Percentiles rank a stretch among this genome's conserved stretches.
phyloP scores from a whole-genome alignment of 2,113 vertebrate species.

The Cephalopholis sonnerati region DNA sequence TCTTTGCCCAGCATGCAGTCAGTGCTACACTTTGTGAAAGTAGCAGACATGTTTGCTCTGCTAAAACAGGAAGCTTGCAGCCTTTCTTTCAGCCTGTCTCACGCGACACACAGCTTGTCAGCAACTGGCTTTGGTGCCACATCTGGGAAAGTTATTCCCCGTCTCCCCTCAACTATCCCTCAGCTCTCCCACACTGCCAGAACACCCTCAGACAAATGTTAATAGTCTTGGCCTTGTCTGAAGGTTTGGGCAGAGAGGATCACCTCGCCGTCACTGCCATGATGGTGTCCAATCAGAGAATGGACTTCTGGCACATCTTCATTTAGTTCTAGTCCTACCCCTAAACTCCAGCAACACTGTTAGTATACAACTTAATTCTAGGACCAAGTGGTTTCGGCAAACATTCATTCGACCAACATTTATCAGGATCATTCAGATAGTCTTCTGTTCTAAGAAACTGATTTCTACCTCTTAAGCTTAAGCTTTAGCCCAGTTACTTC shows the following conservation, averaged over 20 bases:
- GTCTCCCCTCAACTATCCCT: conserved; percentile 37
- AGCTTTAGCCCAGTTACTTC: no score
- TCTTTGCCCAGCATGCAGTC: conserved; percentile 35
- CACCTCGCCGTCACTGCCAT: conserved; percentile 19
- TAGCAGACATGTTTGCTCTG: conserved; percentile 60
- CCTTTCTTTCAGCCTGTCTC: conserved; percentile 60
- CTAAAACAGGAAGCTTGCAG: conserved; percentile 63
- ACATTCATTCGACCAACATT: no score
- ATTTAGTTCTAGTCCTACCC: neutral
- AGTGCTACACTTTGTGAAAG: conserved; percentile 34
- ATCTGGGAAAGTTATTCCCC: conserved; percentile 73
- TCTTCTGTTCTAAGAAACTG: no score
- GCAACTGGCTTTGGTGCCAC: conserved; percentile 63
- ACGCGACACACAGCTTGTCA: conserved; percentile 68
- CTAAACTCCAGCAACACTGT: neutral
- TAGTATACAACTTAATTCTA: no score
- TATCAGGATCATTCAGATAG: no score
- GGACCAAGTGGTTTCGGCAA: no score
- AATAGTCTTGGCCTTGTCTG: conserved; percentile 26
- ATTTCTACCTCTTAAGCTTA: no score
- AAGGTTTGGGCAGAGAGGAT: conserved; percentile 36
- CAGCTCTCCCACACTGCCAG: conserved; percentile 41
- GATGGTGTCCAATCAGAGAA: conserved; percentile 33
- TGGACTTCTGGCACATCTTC: conserved; percentile 12
- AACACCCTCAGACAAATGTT: conserved; percentile 45